These are phyloP conservation scores for Saccostrea glomerata DNA, from an alignment of 1,140 invertebrate species.

Conservation along the genomic window DNA sequence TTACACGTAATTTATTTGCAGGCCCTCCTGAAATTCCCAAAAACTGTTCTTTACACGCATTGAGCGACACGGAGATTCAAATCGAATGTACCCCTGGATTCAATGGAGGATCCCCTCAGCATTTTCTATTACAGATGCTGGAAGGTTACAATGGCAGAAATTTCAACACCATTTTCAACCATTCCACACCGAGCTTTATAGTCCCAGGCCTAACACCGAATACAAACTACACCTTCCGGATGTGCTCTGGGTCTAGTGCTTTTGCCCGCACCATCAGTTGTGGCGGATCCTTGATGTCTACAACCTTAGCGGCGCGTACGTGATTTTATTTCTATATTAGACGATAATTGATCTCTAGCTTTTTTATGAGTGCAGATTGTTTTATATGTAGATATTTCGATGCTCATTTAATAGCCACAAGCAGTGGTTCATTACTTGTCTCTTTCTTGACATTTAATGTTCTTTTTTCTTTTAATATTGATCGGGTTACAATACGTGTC, in stretches of 20 bases:
- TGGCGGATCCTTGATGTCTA: not conserved
- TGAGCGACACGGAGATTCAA: not conserved
- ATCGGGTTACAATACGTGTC: no score
- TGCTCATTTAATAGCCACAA: no score
- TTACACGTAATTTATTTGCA: constrained; percentile 11
- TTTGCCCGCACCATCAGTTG: constrained; percentile 52
- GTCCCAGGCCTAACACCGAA: constrained; percentile 40
- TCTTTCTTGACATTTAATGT: no score
- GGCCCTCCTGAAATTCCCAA: constrained; percentile 62
- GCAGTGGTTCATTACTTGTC: no score
- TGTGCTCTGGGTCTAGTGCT: constrained; percentile 57
- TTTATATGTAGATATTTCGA: no score
- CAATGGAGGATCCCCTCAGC: constrained; percentile 60
- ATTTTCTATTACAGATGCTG: constrained; percentile 57
- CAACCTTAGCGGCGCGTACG: constrained; percentile 19
- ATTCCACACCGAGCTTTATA: constrained; percentile 43
- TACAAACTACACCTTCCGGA: constrained; percentile 52
- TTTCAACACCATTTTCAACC: constrained; percentile 43
- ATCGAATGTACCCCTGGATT: constrained; percentile 59
- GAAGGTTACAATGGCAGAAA: not conserved
- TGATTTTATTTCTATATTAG: not conserved
- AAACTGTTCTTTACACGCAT: constrained; percentile 48
- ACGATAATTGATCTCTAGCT: no score
- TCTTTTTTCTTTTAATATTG: no score
- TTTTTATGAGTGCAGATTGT: no score